Evolutionary conservation across 2,797 vertebrate species (phyloP).

Genomic region (Sebastes minor): DNA sequence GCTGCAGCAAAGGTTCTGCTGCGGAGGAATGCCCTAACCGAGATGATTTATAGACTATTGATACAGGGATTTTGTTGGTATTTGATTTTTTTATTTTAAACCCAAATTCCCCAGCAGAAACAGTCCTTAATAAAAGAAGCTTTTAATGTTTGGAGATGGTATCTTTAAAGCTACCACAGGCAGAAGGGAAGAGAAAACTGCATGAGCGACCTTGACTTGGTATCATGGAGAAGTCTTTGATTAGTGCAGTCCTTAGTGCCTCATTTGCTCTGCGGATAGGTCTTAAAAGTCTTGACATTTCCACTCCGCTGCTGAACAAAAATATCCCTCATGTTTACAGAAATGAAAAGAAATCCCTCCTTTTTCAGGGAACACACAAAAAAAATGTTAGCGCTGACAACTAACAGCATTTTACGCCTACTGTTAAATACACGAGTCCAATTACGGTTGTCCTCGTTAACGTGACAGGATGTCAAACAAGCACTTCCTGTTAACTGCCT

Average conservation of each 20-base stretch:
- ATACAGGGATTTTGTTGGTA: neutral
- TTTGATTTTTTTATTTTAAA: neutral
- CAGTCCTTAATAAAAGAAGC: neutral
- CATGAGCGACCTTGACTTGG: neutral
- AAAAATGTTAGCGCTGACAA: constrained; percentile 42
- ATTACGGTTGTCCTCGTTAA: constrained; percentile 79
- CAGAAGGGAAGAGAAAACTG: neutral
- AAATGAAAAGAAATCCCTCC: constrained; percentile 11
- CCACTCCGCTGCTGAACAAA: neutral
- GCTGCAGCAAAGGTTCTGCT: neutral
- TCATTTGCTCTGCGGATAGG: constrained; percentile 11
- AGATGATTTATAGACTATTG: neutral
- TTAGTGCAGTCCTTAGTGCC: neutral
- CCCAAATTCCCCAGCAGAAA: neutral
- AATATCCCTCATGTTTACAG: constrained; percentile 30
- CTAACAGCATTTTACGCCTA: constrained; percentile 68
- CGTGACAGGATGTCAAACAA: constrained; percentile 86
- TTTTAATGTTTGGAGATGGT: neutral
- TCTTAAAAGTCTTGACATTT: constrained; percentile 40
- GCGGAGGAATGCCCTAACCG: neutral
- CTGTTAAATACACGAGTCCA: constrained; percentile 72
- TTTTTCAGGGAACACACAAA: neutral
- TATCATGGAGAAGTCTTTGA: neutral
- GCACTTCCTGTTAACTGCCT: constrained; percentile 85
- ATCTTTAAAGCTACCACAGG: neutral